phyloP scores from a whole-genome alignment of 2,888 invertebrate species.

The Auanema freiburgensis region DNA sequence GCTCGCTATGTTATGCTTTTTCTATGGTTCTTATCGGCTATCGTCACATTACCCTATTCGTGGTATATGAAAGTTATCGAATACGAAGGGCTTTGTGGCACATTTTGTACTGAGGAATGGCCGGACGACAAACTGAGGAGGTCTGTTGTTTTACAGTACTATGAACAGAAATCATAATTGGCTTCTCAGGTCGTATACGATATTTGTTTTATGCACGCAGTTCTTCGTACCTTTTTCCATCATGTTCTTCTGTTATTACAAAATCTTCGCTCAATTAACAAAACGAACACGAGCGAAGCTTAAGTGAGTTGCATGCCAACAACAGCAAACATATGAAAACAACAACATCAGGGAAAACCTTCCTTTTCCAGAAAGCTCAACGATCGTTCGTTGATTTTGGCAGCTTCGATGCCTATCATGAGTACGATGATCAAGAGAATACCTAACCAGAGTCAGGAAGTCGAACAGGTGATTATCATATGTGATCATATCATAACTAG shows the following conservation, averaged over 20 bases:
- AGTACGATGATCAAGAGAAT: conserved; percentile 1
- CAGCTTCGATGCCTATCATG: conserved; percentile 21
- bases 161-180: too few relatives aligned
- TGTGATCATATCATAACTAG: not conserved
- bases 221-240: conserved; percentile 17
- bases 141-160: too few relatives aligned
- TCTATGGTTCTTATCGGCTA: conserved; percentile 13
- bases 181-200: conserved; percentile 20
- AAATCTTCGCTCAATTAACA: conserved; percentile 15
- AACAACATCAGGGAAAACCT: not conserved
- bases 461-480: not conserved
- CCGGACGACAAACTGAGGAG: conserved; percentile 14
- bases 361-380: conserved; percentile 20
- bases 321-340: not conserved
- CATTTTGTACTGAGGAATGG: conserved; percentile 23
- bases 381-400: conserved; percentile 20
- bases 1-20: conserved; percentile 19
- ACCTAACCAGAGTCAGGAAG: not conserved
- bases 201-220: conserved; percentile 17
- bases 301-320: conserved; percentile 11
- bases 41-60: conserved; percentile 23
- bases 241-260: conserved; percentile 21
- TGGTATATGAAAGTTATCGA: conserved; percentile 22
- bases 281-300: conserved; percentile 16
- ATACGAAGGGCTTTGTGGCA: conserved; percentile 17